Conservation (phyloP, 2,888 invertebrate genomes). For the Acheta domesticus region DNA sequence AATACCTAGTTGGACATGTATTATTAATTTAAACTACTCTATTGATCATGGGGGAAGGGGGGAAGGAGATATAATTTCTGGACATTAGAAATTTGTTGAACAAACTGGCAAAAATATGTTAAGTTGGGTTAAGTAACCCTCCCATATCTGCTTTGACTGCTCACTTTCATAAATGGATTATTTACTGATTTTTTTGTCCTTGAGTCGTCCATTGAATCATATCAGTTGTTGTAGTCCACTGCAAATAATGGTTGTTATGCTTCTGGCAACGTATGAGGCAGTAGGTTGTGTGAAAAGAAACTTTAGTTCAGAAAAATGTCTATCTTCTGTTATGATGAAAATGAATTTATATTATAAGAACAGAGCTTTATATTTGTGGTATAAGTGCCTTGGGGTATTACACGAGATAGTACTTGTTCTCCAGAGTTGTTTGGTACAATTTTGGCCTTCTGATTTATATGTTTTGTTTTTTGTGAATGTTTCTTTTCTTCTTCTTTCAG, state of each 20-base stretch:
- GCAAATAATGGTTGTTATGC: background rate
- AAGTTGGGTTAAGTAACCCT: no score
- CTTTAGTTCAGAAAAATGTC: background rate
- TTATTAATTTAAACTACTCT: no score
- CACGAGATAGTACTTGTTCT: background rate
- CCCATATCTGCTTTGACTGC: no score
- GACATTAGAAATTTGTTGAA: no score
- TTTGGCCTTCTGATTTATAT: background rate
- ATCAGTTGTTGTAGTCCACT: background rate
- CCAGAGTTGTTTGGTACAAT: background rate
- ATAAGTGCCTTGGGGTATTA: conserved; percentile 3
- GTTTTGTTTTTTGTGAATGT: background rate
- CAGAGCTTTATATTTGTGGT: conserved; percentile 18
- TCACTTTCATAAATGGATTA: background rate
- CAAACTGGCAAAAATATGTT: no score
- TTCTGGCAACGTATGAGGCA: background rate
- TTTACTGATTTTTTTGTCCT: background rate
- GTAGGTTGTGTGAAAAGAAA: background rate
- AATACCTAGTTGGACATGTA: background rate
- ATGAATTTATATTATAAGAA: background rate
- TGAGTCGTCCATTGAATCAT: background rate
- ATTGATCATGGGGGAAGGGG: no score
- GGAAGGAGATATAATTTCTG: no score
- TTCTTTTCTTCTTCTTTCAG: background rate
- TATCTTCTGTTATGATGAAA: background rate